Base-by-base conservation (phyloP, 2,888 invertebrate genomes). In the Pseudolycoriella hygida region DNA sequence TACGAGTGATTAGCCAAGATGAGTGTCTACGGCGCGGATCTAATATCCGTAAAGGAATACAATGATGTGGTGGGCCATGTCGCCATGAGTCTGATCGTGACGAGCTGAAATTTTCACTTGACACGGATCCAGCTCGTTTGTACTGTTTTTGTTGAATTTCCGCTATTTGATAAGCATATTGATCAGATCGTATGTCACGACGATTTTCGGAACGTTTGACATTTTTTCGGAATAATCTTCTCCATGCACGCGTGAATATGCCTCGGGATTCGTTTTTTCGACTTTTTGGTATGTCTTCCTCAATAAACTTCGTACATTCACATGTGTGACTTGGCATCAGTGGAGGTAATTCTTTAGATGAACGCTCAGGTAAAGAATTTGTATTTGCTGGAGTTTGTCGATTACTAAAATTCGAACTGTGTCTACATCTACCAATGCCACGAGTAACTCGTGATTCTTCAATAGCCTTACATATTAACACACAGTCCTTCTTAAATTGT, bases 401-500 rank as follows among this genome's bases (percentile, higher is more conserved):
- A 65, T 87, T 86, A 61, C 85, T 85, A 64, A 87, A 87, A 66
- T 87, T 87, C 50, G 83, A 83, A 54, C 83, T 84, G 65, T 87
- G 86, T 14, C 86, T 69, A 59, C 88, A 86, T 50, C 87, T 72
- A 12, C 87, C 88, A 55, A 88, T 87, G 46, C 87, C 86, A 48
- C 86, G 71, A 3, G 87, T 87, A 11, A 92, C 90, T 42, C 90
- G 71, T 32, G 88, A 87, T 66, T 92, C 94, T 63, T 96, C 94
- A 55, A 96, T 89, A 17, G 93, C 86, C 62, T 93, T 92, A 67
- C 93, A 94, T 47, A 94, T 83, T 61, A 89, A 77, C 3, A 93
- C 86, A 67, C 94, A 94, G 67, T 96, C 94, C 66, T 92, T 90
- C 66, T 94, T 94, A 65, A 94, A 94, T 64, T 94, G 93, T 61